A percentile compares a stretch with the other conserved stretches of the same genome.
These are phyloP conservation scores for Caenorhabditis sulstoni DNA, from an alignment of 2,888 invertebrate species.

Conservation along the genomic window DNA sequence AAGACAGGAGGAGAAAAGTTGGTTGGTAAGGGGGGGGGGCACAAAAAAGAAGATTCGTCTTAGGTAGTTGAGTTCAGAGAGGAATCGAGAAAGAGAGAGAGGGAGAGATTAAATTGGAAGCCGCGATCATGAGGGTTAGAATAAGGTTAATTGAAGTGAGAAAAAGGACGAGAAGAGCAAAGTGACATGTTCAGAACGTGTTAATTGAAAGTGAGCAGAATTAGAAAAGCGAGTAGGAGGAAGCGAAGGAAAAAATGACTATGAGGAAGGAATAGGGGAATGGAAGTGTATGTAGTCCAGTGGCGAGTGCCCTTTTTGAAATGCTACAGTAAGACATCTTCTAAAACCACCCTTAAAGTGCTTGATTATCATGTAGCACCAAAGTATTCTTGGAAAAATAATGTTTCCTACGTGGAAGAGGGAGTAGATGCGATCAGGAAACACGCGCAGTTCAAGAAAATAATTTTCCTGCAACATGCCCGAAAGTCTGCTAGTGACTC, in stretches of 20 bases:
- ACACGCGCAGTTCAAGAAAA: slow-evolving; percentile 53
- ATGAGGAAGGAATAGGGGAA: not conserved
- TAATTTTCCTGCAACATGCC: slow-evolving; percentile 11
- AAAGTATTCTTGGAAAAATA: slow-evolving; percentile 20
- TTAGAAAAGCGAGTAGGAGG: slow-evolving; percentile 9
- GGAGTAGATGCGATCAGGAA: slow-evolving; percentile 46
- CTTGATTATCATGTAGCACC: not conserved
- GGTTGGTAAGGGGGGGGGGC: not conserved
- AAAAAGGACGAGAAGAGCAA: slow-evolving; percentile 10
- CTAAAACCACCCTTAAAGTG: no score
- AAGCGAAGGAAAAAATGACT: slow-evolving; percentile 13
- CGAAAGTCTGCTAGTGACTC: slow-evolving; percentile 3
- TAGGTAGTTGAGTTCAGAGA: no score
- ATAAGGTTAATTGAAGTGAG: slow-evolving; percentile 42
- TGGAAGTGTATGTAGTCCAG: no score
- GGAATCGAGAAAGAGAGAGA: not conserved
- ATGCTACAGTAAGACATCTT: no score
- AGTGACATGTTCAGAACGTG: slow-evolving; percentile 52
- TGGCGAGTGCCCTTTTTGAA: no score
- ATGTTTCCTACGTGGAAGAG: slow-evolving; percentile 33
- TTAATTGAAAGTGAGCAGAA: slow-evolving; percentile 38
- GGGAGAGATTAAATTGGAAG: not conserved
- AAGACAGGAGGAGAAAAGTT: slow-evolving; percentile 38
- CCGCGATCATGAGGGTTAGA: not conserved
- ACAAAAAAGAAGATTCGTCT: not conserved